Base-by-base conservation (phyloP, 2,888 invertebrate genomes). In the Scelioninae gen. 1 region DNA sequence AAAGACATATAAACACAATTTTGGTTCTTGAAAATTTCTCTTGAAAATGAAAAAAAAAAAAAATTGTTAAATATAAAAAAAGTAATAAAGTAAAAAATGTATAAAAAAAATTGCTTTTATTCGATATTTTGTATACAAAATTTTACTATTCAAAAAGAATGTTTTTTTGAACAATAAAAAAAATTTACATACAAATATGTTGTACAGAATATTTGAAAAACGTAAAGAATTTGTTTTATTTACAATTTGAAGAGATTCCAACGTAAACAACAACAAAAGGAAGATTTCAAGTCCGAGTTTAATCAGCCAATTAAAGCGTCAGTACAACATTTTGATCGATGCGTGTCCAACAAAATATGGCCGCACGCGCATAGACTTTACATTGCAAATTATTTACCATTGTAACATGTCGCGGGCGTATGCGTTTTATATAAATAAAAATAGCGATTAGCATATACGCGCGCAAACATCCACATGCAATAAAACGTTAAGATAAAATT, bases 331-430 rank as follows among this genome's bases (percentile, higher is more conserved):
- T 23, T 11, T 60, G 62, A 77, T 69, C 45, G 34, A 63, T 60
- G 60, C 62, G 8, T 45, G 69, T 49, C 40, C 16, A 58, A 62
- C 47, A 56, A 78, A 78, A 69, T 78, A 78, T 78, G 45, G 47
- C 23, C 34, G 62, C 40, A 62, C 29, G 45, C 63, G 56, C 31
- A 23, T 11, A 38, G 45, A 79, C 51, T 79, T 79, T 72, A 72
- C 78, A 79, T 79, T 79, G 72, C 72, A 79, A 79, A 79, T 79
- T 65, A 69, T 72, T 79, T 79, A 55, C 51, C 72, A 66, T 65
- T 72, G 65, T 60, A 66, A 63, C 49, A 69, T 56, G 49, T 47
- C 62, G 47, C 23, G 47, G 23, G 38, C 47, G 55, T 43, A 55
- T 31, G 38, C 65, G 72, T 79, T 79, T 79, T 72, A 60, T 58